Percentiles rank a stretch among this genome's conserved stretches.
Conservation (phyloP, 2,888 invertebrate species). For the Heteropelma amictum region DNA sequence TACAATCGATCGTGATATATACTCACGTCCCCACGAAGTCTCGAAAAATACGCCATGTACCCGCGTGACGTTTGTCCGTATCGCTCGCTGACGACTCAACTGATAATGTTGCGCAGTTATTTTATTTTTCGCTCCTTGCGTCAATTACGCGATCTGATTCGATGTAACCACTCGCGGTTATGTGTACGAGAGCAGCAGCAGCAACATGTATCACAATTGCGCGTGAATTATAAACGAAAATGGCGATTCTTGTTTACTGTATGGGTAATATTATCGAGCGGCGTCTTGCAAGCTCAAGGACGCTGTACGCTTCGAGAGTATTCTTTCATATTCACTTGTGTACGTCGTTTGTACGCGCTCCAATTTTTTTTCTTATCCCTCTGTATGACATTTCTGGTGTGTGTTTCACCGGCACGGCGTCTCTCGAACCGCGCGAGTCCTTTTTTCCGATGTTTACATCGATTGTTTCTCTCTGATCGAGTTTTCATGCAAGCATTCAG, state of each 20-base stretch:
- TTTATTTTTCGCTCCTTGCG: background rate
- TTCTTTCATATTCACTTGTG: no score
- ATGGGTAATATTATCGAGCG: background rate
- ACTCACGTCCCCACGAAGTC: slow-evolving; percentile 33
- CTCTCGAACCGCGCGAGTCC: background rate
- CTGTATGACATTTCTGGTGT: slow-evolving; percentile 30
- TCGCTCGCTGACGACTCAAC: background rate
- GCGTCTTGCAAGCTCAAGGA: background rate
- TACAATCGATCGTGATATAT: no score
- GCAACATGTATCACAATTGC: background rate
- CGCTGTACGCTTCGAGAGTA: background rate
- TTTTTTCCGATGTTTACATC: slow-evolving; percentile 12
- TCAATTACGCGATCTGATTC: slow-evolving; percentile 31
- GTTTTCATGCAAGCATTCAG: slow-evolving; percentile 1
- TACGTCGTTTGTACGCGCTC: slow-evolving; percentile 1
- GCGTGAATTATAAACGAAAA: slow-evolving; percentile 17
- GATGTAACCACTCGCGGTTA: slow-evolving; percentile 13
- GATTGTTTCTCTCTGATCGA: background rate
- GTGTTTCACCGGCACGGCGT: no score
- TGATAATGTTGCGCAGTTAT: slow-evolving; percentile 36
- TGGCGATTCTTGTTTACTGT: slow-evolving; percentile 18
- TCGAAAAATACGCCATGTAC: slow-evolving; percentile 47
- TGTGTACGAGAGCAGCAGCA: no score
- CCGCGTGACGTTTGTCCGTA: background rate
- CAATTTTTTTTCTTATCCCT: background rate